Evolutionary conservation across 1,140 invertebrate genomes (phyloP).

Genomic region (Stegodyphus dumicola): DNA sequence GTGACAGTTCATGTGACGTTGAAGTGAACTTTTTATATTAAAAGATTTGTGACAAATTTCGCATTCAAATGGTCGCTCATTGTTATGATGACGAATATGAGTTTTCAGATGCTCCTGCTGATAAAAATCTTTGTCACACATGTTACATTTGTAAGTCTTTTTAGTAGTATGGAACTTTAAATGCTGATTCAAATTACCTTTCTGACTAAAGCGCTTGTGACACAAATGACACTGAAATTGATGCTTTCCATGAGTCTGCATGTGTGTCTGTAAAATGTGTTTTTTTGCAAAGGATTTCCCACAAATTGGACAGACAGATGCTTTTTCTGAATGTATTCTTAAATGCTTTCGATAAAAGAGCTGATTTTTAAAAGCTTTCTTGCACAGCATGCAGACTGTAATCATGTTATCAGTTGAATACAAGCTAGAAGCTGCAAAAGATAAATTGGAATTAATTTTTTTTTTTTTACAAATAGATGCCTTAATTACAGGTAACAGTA

Average conservation of each 20-base stretch:
- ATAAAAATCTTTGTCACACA: constrained; percentile 61
- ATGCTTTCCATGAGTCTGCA: constrained; percentile 70
- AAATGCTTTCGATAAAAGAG: constrained; percentile 33
- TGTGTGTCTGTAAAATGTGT: constrained; percentile 35
- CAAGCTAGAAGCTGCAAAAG: background rate
- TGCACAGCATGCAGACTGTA: constrained; percentile 31
- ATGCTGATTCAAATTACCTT: constrained; percentile 48
- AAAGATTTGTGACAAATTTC: constrained; percentile 51
- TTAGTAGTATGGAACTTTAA: constrained; percentile 68
- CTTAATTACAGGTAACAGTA: no score
- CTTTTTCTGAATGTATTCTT: constrained; percentile 12
- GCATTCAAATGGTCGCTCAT: constrained; percentile 51
- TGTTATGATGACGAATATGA: constrained; percentile 32
- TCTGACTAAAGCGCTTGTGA: constrained; percentile 70
- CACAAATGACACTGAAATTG: constrained; percentile 72
- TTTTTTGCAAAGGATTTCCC: constrained; percentile 43
- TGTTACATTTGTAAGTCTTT: constrained; percentile 72
- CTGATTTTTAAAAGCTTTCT: constrained; percentile 46
- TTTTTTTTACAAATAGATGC: no score
- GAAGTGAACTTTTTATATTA: constrained; percentile 38
- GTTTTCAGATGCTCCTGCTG: constrained; percentile 41
- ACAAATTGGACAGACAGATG: constrained; percentile 27
- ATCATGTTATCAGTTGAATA: constrained; percentile 7
- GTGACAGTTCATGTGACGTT: constrained; percentile 52
- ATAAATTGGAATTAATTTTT: background rate